Conservation (phyloP, 2,797 vertebrate species). For the Tenualosa thibaudeaui region DNA sequence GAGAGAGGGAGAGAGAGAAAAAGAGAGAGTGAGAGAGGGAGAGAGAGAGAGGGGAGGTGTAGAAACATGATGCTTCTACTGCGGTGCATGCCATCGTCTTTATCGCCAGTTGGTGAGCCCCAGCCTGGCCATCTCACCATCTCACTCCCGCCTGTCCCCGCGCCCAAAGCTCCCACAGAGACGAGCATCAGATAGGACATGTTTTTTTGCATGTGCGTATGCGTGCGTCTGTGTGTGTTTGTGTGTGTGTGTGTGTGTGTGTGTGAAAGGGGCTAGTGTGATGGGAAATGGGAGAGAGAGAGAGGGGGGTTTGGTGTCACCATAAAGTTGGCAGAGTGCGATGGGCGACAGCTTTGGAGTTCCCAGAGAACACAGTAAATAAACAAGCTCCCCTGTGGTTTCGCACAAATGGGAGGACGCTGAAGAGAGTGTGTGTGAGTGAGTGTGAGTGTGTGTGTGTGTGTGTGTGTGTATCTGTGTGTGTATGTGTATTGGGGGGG, state of each 20-base stretch:
- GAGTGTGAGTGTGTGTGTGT: background rate
- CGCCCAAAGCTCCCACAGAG: conserved; percentile 36
- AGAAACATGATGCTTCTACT: background rate
- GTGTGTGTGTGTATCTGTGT: background rate
- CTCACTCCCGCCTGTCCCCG: conserved; percentile 34
- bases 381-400: conserved; percentile 89
- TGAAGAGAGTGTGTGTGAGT: conserved; percentile 33
- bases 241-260: background rate
- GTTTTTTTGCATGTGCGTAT: conserved; percentile 9
- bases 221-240: conserved; percentile 7
- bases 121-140: background rate
- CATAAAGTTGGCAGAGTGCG: conserved; percentile 90
- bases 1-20: background rate
- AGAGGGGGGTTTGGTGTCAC: conserved; percentile 69
- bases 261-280: conserved; percentile 38
- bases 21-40: background rate
- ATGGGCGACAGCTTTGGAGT: conserved; percentile 83
- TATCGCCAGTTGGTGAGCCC: conserved; percentile 38
- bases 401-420: conserved; percentile 54
- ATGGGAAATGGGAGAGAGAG: conserved; percentile 21
- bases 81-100: background rate
- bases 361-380: conserved; percentile 90
- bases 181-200: conserved; percentile 14
- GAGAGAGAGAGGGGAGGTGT: background rate
- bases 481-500: background rate